phyloP scores from a whole-genome alignment of 2,113 vertebrate species.

The Plecotus auritus region DNA sequence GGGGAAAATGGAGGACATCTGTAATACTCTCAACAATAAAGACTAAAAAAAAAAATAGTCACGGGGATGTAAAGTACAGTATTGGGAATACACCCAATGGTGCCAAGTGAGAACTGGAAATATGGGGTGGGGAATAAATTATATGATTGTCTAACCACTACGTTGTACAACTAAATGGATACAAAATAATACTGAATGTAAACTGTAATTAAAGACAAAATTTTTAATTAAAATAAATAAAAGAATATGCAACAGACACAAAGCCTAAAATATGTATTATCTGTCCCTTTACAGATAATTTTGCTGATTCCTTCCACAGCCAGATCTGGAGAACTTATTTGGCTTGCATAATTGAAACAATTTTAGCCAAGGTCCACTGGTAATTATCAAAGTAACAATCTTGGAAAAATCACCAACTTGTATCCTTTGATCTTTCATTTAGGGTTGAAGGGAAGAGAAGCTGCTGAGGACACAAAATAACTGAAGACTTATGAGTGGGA shows the following conservation, averaged over 20 bases:
- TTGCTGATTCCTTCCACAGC: background rate
- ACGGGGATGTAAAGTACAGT: too few species aligned
- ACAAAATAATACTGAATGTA: too few species aligned
- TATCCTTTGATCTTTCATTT: background rate
- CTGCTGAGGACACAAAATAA: background rate
- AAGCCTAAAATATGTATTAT: background rate
- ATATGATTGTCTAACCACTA: too few species aligned
- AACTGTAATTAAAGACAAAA: background rate
- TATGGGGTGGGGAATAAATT: too few species aligned
- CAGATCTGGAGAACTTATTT: background rate
- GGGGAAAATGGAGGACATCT: too few species aligned
- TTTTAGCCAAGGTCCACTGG: background rate
- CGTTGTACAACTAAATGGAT: too few species aligned
- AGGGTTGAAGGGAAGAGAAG: background rate
- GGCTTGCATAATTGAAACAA: background rate
- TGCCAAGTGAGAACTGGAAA: too few species aligned
- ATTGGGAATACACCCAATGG: too few species aligned
- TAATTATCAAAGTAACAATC: background rate
- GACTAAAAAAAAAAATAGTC: too few species aligned
- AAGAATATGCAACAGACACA: background rate
- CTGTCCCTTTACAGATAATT: background rate
- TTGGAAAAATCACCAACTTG: background rate
- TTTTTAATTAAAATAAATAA: background rate
- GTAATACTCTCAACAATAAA: too few species aligned
- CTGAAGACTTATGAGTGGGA: accelerated